A percentile compares a stretch with the other conserved stretches of the same genome.
Evolutionary conservation across 2,888 invertebrate species (phyloP).

Genomic region (Laothoe populi): DNA sequence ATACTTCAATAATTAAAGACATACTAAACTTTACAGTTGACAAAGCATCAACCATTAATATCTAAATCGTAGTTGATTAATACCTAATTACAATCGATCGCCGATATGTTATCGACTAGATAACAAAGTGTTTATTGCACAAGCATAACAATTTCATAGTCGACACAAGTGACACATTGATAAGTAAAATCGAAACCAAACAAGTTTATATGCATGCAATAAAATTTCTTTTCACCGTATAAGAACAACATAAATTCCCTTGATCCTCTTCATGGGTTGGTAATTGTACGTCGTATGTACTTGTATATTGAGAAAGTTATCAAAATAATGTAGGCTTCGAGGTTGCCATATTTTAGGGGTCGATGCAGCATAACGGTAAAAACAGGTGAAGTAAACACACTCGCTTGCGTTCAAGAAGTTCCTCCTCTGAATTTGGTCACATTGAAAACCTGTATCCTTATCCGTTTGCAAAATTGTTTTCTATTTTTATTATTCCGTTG

Average conservation of each 20-base stretch:
- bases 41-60: conserved; percentile 10
- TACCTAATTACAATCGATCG: conserved; percentile 12
- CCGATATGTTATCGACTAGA: conserved; percentile 15
- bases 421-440: conserved; percentile 36
- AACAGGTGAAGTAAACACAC: conserved; percentile 50
- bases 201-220: conserved; percentile 19
- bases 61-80: conserved; percentile 21
- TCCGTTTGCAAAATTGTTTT: conserved; percentile 44
- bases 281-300: conserved; percentile 38
- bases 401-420: conserved; percentile 40
- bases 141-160: conserved; percentile 24
- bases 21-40: conserved; percentile 30
- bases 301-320: conserved; percentile 64
- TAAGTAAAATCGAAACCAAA: conserved; percentile 39
- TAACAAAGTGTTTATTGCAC: not conserved
- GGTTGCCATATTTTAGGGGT: conserved; percentile 75
- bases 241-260: conserved; percentile 40
- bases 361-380: conserved; percentile 65
- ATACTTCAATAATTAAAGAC: conserved; percentile 40
- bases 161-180: conserved; percentile 28
- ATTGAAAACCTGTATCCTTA: conserved; percentile 46
- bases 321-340: conserved; percentile 70
- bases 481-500: conserved; percentile 49
- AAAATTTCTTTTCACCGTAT: conserved; percentile 31
- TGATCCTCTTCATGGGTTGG: conserved; percentile 45